Evolutionary conservation across 2,113 vertebrate genomes (phyloP), one percentile per base, ranked within the genome.

Genomic region (Bothrops jararaca): DNA sequence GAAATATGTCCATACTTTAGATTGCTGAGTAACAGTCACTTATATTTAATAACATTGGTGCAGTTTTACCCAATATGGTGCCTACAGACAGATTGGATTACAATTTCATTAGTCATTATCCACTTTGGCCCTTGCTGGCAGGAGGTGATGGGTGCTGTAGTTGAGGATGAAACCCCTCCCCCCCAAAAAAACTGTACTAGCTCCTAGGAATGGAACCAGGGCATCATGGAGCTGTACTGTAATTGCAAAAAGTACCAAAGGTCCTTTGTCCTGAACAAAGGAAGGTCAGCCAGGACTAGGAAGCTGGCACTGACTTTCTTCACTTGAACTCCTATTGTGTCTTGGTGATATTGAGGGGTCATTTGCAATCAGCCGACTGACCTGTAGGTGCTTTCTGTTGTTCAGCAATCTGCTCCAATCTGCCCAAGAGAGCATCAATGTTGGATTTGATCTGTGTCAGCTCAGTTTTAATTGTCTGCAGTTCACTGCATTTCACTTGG

Each of bases 391-490:
- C 94, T 95, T 98, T 98, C 96, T 98, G 98, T 48, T 98, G 98
- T 74, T 98, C 98, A 29, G 98, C 97, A 42, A 99, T 99, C 97
- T 98, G 98, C 94, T 99, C 98, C 97, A 99, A 98, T 91, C 98
- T 97, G 89, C 98, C 98, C 95, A 99, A 98, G 88, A 99, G 97
- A 42, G 98, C 98, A 3, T 99, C 99, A 0, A 99, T 98, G 98
- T 99, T 99, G 95, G 98, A 98, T 96, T 99, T 99, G 96, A 99
- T 99, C 97, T 99, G 99, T 0, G 98, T 98, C 96, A 99, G 96
- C 95, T 99, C 99, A 0, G 98, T 98, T 97, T 99, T 99, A 96
- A 99, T 99, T 2, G 98, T 97, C 93, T 99, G 98, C 86, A 99
- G 98, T 91, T 99, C 99, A 1, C 98, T 98, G 92, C 98, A 98